Evolutionary conservation across 2,797 vertebrate species (phyloP), one percentile per base, ranked within the genome.

Genomic region (Sphenopsis melanotis): DNA sequence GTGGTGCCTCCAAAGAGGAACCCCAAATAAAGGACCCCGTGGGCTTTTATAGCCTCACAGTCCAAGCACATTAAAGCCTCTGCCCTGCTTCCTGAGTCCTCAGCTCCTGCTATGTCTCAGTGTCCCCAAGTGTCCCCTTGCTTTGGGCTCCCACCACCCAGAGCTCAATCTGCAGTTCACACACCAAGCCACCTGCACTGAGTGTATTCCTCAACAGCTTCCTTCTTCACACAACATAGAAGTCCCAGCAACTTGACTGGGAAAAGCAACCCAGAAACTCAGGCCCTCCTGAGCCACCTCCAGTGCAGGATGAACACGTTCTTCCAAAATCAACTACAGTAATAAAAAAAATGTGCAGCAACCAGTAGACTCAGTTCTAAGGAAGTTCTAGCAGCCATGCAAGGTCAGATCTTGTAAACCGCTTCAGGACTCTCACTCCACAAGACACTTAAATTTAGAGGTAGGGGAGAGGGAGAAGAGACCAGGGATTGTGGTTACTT

Each of bases 391-490:
- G 70, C 29, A 88, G 69, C 37, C n/a, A 5, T 21, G 12, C 12
- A 42, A 81, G 55, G 89, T 52, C 47, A 68, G 56, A 92, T 20
- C 53, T 49, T 6, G 55, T 49, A 88, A 95, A 87, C 26, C 34
- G 79, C 69, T 84, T 91, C 52, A 83, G 72, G 47, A 50, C 41
- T 78, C 50, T 68, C 44, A 52, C 10, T 76, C 76, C 41, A 83
- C 20, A 76, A 78, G 64, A 14, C 63, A 69, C 72, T 86, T 92
- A 81, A 78, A 93, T 87, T 71, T 46, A 87, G 42, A 93, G 69
- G 34, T 1, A 21, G 15, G 12, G 11, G 37, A 87, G 15, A 57
- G 3, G 1, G 5, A 90, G 14, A 82, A 74, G 6, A 78, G 61
- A 94, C 59, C 1, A 0, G 23, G 41, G n/a, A 21, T n/a, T 79